Evolutionary conservation across 2,113 vertebrate genomes (phyloP), one percentile per base, ranked within the genome.

Genomic region (Marcusenius ussheri): DNA sequence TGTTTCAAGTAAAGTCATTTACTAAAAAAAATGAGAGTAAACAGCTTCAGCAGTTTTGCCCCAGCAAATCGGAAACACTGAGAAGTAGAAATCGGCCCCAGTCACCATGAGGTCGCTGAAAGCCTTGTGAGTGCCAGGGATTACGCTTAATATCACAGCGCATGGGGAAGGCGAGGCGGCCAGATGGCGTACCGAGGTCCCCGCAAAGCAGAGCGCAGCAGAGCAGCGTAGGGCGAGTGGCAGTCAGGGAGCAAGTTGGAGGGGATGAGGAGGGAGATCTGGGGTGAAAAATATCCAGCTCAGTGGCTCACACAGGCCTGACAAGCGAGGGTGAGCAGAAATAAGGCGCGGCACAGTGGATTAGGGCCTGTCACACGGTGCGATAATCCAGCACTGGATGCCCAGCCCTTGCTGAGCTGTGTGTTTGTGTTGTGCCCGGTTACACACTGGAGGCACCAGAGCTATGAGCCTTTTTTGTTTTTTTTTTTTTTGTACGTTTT

Each of bases 341-440:
- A 8, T 27, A 47, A 19, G 24, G 39, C 0, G 9, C 19, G 6
- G 5, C 35, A 3, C 88, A 13, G 88, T 70, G 88, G 88, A 88
- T 88, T 88, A 88, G 62, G 31, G 5, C 21, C 39, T 47, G 88
- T 74, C 88, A 88, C 88, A 49, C 42, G 45, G 45, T 21, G 88
- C 39, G 45, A 19, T 70, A 88, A 88, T 88, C 88, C 58, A 21
- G 15, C 58, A 47, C 49, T 35, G 47, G 24, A 49, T 15, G 88
- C 58, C 88, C 9, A 9, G n/a, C 21, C 88, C 21, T 10, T 21
- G 35, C 19, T 39, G 53, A 13, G 87, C 87, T 39, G 3, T 24
- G 53, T 31, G n/a, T 1, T 8, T 42, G 35, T 31, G n/a, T 2
- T 8, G 42, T 46, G 62, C 53, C 27, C 35, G n/a, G 66, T n/a